Base-by-base conservation (phyloP, 2,113 vertebrate species). In the Anthoscopus minutus region DNA sequence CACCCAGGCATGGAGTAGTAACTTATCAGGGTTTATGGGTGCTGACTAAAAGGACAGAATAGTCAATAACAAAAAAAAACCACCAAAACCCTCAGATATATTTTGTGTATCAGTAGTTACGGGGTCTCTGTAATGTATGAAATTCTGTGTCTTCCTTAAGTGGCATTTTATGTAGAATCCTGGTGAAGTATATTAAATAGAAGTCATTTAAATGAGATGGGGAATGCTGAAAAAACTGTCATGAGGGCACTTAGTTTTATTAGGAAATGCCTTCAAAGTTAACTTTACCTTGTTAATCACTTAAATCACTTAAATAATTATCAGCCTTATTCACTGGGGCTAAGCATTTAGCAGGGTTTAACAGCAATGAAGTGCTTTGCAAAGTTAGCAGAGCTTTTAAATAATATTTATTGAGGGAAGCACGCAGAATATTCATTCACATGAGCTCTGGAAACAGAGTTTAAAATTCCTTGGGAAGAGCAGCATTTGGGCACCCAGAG, bases 251-350 rank as follows among this genome's bases (percentile, higher is more conserved):
- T 94, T 84, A 53, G 15, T 50, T 92, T 89, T 91, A 79, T 93
- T 94, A 93, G 78, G 33, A 93, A 70, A 73, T 91, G 35, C 62
- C 54, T 94, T 93, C 86, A 58, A 81, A 92, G 72, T 92, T 93
- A 95, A 80, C 93, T 96, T 92, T 77, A 77, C 73, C 57, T 22
- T 54, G 54, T 86, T 92, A 81, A 92, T 95, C 90, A 77, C 61
- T 61, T 67, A 78, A 74, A 91, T 94, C 89, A 94, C 86, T 93
- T 74, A 71, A 94, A 82, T 91, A 93, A 88, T 93, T 77, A 90
- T 70, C 81, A 70, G 38, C 31, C 65, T 73, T 91, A 73, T 37
- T 93, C 86, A 64, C 72, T 64, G 67, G 21, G 65, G 84, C 79
- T 79, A 28, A 90, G 71, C 50, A 45, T 90, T 96, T 93, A 93